These are phyloP conservation scores for Oligia fasciuncula DNA, from an alignment of 2,888 invertebrate species.

Conservation along the genomic window DNA sequence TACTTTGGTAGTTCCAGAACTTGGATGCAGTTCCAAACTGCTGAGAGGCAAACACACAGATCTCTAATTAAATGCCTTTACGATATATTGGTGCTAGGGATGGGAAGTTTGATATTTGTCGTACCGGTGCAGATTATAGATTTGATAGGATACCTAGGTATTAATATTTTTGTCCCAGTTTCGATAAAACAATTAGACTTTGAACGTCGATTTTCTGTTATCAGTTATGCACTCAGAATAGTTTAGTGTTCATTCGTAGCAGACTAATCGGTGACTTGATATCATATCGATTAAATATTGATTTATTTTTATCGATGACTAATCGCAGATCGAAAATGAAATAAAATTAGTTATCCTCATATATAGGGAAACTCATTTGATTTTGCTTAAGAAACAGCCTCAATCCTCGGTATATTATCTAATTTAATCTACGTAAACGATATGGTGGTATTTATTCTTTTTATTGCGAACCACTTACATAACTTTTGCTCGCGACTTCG, in stretches of 20 bases:
- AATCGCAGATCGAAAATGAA: neutral
- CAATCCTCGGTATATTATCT: neutral
- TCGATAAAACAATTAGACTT: no score
- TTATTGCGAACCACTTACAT: neutral
- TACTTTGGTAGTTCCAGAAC: conserved; percentile 78
- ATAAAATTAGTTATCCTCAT: neutral
- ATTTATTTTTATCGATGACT: neutral
- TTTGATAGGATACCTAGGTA: neutral
- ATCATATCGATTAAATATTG: neutral
- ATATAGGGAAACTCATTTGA: neutral
- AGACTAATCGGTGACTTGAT: neutral
- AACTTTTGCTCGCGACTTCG: neutral
- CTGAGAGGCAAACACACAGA: conserved; percentile 61
- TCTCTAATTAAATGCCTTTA: conserved; percentile 69
- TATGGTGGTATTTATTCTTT: neutral
- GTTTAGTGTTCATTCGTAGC: neutral
- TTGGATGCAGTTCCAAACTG: conserved; percentile 76
- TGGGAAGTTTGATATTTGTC: conserved; percentile 12
- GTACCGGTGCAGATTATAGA: no score
- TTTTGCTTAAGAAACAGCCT: neutral
- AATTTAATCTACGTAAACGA: neutral
- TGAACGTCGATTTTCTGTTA: neutral
- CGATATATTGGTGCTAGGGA: conserved; percentile 40
- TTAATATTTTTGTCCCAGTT: neutral
- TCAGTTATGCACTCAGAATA: neutral